Evolutionary conservation across 2,113 vertebrate genomes (phyloP).

Genomic region (Leucosticte australis): DNA sequence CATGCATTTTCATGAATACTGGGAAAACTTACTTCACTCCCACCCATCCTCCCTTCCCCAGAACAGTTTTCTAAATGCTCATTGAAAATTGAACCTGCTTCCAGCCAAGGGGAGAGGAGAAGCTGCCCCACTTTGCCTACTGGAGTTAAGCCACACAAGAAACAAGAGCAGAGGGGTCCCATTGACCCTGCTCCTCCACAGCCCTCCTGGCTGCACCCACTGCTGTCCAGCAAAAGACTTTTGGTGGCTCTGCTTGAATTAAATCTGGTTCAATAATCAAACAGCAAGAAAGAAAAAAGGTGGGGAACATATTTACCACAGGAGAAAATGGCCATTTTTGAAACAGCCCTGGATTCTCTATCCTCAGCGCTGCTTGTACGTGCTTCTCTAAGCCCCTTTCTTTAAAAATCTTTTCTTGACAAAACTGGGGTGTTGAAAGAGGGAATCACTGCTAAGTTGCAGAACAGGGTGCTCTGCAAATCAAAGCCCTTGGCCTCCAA

Average conservation of each 20-base stretch:
- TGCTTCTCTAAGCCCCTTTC: background rate
- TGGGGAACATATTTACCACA: background rate
- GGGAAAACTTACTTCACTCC: slow-evolving; percentile 14
- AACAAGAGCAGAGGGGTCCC: background rate
- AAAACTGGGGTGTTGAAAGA: background rate
- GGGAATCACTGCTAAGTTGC: background rate
- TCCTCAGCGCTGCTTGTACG: rapidly evolving
- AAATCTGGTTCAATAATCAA: background rate
- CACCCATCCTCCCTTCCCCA: background rate
- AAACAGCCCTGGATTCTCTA: background rate
- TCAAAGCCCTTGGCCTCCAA: background rate
- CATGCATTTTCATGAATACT: slow-evolving; percentile 39
- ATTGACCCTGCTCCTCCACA: background rate
- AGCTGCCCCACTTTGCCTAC: background rate
- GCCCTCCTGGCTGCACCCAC: background rate
- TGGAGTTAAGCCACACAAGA: background rate
- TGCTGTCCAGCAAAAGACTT: background rate
- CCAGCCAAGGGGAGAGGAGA: background rate
- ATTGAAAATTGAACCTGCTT: background rate
- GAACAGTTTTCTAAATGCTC: background rate
- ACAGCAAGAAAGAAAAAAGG: background rate
- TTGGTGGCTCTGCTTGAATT: background rate
- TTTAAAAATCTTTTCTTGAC: background rate
- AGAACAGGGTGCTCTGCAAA: background rate
- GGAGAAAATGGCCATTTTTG: background rate